Evolutionary conservation across 2,797 vertebrate species (phyloP), one percentile per base, ranked within the genome.

Genomic region (Eulemur coronatus): DNA sequence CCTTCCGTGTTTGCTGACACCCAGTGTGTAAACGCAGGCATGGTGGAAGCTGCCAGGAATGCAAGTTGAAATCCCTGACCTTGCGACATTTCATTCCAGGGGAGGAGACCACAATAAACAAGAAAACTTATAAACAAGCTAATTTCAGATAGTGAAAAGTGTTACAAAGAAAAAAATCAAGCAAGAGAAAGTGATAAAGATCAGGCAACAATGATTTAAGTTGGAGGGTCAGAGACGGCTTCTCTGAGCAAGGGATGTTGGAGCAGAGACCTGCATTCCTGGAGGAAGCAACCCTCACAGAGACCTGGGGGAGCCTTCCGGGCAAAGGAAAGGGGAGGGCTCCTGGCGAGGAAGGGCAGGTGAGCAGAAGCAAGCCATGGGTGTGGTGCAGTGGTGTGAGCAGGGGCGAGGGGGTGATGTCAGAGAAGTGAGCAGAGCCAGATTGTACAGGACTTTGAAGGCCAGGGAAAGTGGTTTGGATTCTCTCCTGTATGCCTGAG

Each of bases 1-100:
- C 59, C 52, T 61, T 79, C 43, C 30, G 8, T 79, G 59, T 78
- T 80, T 65, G 89, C 63, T 85, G 38, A 85, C 89, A 81, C 46
- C 28, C 46, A 63, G 8, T 59, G 38, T 59, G 61, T 89, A 55
- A 72, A 86, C 67, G 46, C 41, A 69, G 55, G 91, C 48, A 67
- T 17, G 43, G 38, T 92, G 96, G 80, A 70, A 69, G 48, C 24
- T 59, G 24, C 24, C 24, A 26, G 50, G 41, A 9, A 38, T n/a
- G 61, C 48, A 96, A 70, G 65, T 33, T 73, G n/a, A 70, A 93
- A 87, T 57, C 61, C 69, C 69, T 80, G 70, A 55, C 50, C 70
- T 94, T 48, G 1, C 30, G 84, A 89, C 50, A 94, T 94, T 92
- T 87, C 33, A 75, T 89, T 87, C 30, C n/a, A 84, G 46, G 33